Evolutionary conservation across 64 coral and sea anemone species (phyloP).

Genomic region (Trachythela sp.): DNA sequence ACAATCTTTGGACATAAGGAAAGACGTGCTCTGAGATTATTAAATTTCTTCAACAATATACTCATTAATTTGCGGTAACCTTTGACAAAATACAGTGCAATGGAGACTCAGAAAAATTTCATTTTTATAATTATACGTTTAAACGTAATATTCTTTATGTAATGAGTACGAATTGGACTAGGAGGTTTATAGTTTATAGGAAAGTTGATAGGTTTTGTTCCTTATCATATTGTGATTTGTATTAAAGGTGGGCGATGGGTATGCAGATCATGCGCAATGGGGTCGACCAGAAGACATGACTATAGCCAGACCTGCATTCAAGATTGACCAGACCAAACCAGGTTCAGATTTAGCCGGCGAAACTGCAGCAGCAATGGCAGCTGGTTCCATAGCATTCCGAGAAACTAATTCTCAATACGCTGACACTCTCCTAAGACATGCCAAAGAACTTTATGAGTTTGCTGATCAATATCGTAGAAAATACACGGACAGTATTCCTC

Average conservation of each 20-base stretch:
- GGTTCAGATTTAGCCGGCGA: slow-evolving; percentile 11
- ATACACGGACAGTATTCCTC: slow-evolving; percentile 65
- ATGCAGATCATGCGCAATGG: neutral
- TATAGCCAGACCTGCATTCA: neutral
- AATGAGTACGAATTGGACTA: too few species aligned
- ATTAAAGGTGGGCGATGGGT: neutral
- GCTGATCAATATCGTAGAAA: slow-evolving; percentile 72
- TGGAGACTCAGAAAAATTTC: too few species aligned
- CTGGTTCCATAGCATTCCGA: neutral
- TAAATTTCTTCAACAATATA: too few species aligned
- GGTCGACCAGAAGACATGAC: slow-evolving; percentile 28
- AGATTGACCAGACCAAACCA: neutral
- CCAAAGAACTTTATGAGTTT: slow-evolving; percentile 72
- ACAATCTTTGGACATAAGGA: too few species aligned
- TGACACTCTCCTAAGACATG: slow-evolving; percentile 36
- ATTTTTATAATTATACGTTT: too few species aligned
- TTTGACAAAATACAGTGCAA: too few species aligned
- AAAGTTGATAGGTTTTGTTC: too few species aligned
- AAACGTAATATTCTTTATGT: too few species aligned
- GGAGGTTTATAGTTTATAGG: too few species aligned
- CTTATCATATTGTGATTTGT: too few species aligned
- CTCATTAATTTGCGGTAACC: too few species aligned
- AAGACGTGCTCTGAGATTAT: too few species aligned
- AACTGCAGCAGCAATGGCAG: slow-evolving; percentile 27
- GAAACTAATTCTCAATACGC: slow-evolving; percentile 41